Evolutionary conservation across 2,888 invertebrate species (phyloP), one percentile per base, ranked within the genome.

Genomic region (Cephus nigrinus): DNA sequence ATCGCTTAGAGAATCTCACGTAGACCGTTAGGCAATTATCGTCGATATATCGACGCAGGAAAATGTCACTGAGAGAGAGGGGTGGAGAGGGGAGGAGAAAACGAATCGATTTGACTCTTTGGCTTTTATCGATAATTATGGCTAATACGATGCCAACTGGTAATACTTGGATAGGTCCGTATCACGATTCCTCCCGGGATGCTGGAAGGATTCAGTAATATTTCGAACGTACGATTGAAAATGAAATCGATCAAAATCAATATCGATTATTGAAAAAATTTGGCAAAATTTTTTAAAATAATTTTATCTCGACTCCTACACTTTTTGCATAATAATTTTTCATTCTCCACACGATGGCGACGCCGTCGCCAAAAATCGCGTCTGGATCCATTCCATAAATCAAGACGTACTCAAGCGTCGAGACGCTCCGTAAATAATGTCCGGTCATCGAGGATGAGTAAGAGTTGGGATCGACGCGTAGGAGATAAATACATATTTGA

Each of bases 41-140:
- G 86, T 83, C 87, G 88, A 89, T 88, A 87, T 86, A 89, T 88
- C 88, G 88, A 85, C 86, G 85, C 85, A 82, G 84, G 88, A 86
- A 89, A 89, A 87, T 88, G 88, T 88, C 88, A 88, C 84, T 80
- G 85, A 79, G 77, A 81, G 40, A 32, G 80, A 80, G 30, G 15
- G 30, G 69, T 0, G 12, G 36, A 12, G 40, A 40, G 15, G 15
- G 15, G 15, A 15, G 40, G 15, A 81, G 83, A 30, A 9, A 71
- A 71, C 71, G 71, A 71, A 34, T 33, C 32, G 15, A 11, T 71
- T n/a, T 11, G 23, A 31, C 71, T 71, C 33, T 23, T 71, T 71
- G 31, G 31, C 32, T 32, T 31, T 71, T 71, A 71, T 31, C 32
- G 31, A 31, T 71, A 31, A 71, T 71, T 71, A 71, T 71, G 33